These are phyloP conservation scores for Macrosteles quadrilineatus DNA, from an alignment of 1,140 invertebrate species.

Conservation along the genomic window DNA sequence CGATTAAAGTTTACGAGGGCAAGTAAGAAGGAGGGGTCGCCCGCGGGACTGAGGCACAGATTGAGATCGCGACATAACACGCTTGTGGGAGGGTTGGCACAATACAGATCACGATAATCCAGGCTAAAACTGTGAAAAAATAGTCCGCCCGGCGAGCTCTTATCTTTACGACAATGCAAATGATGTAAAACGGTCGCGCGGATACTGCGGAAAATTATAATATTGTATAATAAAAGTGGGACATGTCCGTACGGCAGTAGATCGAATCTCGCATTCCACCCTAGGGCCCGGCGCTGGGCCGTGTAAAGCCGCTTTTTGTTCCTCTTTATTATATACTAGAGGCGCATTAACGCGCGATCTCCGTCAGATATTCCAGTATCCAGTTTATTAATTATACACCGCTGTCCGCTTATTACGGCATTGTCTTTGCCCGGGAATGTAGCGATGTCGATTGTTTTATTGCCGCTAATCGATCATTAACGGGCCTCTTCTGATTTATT, in stretches of 20 bases:
- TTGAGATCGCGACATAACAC: neutral
- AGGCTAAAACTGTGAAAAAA: slow-evolving; percentile 21
- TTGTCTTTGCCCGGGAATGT: neutral
- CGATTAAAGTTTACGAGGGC: too few relatives aligned
- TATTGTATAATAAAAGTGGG: slow-evolving; percentile 31
- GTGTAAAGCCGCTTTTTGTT: slow-evolving; percentile 18
- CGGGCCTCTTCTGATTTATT: too few relatives aligned
- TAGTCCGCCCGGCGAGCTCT: neutral
- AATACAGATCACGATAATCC: neutral
- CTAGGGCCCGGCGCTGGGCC: neutral
- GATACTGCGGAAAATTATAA: slow-evolving; percentile 29
- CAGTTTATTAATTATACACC: slow-evolving; percentile 25
- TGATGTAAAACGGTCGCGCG: slow-evolving; percentile 17
- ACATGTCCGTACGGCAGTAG: slow-evolving; percentile 13
- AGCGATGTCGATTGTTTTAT: too few relatives aligned
- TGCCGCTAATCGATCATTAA: too few relatives aligned
- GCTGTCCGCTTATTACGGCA: neutral
- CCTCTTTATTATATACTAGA: slow-evolving; percentile 20
- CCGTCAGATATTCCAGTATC: slow-evolving; percentile 9
- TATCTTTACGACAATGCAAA: slow-evolving; percentile 29
- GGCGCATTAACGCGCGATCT: slow-evolving; percentile 13
- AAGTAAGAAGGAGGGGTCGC: neutral
- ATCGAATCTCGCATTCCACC: slow-evolving; percentile 16
- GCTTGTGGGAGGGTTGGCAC: neutral
- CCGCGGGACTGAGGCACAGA: neutral